Percentiles rank a stretch among this genome's conserved stretches.
Conservation (phyloP, 1,140 invertebrate species). For the Trichonephila clavipes region DNA sequence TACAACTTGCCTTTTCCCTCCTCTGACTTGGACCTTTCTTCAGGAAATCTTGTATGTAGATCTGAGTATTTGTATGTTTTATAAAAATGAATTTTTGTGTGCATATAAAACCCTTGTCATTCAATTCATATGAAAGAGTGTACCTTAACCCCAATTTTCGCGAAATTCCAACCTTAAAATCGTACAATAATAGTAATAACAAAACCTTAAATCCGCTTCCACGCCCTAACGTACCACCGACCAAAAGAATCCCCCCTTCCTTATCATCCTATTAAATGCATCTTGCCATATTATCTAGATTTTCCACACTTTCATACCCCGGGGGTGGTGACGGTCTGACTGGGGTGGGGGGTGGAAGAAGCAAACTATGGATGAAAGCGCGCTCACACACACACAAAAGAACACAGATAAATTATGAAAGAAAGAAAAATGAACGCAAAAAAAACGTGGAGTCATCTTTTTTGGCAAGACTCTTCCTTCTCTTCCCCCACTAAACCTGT, state of each 20-base stretch:
- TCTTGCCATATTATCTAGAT: conserved; percentile 62
- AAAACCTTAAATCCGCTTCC: conserved; percentile 31
- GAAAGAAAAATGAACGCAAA: conserved; percentile 3
- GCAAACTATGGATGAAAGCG: neutral
- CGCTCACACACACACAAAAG: neutral
- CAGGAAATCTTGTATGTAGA: too few relatives aligned
- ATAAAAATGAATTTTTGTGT: too few relatives aligned
- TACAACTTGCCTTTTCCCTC: too few relatives aligned
- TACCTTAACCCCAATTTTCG: neutral
- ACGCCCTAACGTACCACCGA: neutral
- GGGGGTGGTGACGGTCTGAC: neutral
- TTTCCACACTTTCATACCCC: conserved; percentile 60
- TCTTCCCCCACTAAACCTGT: conserved; percentile 28
- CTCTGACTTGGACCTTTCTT: too few relatives aligned
- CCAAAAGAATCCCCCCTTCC: conserved; percentile 3
- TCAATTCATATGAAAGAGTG: neutral
- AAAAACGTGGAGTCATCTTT: conserved; percentile 44
- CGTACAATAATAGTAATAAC: neutral
- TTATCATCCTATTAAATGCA: conserved; percentile 40
- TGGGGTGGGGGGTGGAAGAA: neutral
- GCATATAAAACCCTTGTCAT: too few relatives aligned
- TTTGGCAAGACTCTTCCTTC: neutral
- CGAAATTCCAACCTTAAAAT: neutral
- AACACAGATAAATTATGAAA: conserved; percentile 60
- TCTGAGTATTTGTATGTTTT: too few relatives aligned